Evolutionary conservation across 2,113 vertebrate species (phyloP).

Genomic region (Nannospalax galili): DNA sequence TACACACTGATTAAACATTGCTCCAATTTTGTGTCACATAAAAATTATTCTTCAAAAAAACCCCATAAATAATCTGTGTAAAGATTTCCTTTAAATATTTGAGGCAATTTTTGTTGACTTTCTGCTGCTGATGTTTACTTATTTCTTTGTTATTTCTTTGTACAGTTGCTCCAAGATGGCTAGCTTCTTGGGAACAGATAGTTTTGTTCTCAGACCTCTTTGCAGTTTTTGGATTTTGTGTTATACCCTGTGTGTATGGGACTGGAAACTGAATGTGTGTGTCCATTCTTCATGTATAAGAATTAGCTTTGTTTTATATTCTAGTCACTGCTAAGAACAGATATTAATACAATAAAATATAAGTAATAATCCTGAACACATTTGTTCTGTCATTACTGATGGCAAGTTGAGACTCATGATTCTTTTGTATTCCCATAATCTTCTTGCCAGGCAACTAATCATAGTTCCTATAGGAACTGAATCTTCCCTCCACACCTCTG

Average conservation of each 20-base stretch:
- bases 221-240: neutral
- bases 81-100: neutral
- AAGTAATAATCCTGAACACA: neutral
- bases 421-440: neutral
- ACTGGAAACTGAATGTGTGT: neutral
- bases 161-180: neutral
- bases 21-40: neutral
- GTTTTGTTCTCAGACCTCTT: neutral
- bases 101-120: neutral
- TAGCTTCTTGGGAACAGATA: neutral
- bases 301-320: neutral
- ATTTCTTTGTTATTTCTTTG: neutral
- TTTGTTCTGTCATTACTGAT: neutral
- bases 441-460: neutral
- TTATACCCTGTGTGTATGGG: neutral
- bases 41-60: neutral
- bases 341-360: neutral
- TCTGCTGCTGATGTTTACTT: neutral
- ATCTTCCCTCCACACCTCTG: neutral
- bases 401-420: neutral
- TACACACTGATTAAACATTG: too few species aligned
- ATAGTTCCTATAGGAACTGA: neutral
- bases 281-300: neutral
- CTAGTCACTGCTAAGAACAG: neutral
- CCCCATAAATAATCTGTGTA: too few species aligned